Base-by-base conservation (phyloP, 2,113 vertebrate genomes). In the Elachura formosa region DNA sequence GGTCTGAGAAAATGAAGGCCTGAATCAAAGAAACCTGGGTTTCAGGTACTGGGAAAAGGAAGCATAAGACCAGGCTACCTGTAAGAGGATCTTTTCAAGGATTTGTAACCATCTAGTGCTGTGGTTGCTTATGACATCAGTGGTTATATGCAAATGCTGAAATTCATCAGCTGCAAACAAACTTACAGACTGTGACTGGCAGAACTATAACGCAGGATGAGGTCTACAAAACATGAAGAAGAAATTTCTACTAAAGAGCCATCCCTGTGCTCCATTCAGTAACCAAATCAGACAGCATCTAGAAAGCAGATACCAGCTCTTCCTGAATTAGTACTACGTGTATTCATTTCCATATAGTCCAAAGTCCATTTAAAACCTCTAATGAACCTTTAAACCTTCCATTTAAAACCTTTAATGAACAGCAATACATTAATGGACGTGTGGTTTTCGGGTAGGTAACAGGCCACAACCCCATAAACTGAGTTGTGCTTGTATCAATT, bases 311-410 rank as follows among this genome's bases (percentile, higher is more conserved):
- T 49, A 15, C 5, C 52, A 52, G 8, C 31, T 40, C 24, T 56
- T 84, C 7, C 40, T 0, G 0, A 10, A 0, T 0, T 40, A 31
- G 2, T 15, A 26, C 23, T n/a, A 13, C 8, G 5, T 31, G 12
- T 46, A 18, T 38, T 45, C 6, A 29, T 83, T 90, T 73, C 41
- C 21, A 14, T 52, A 21, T 11, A 29, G 48, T 29, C 48, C 33
- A 34, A 34, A 23, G 3, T 61, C 33, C 9, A 14, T 68, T 68
- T 79, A 62, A n/a, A 20, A 46, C 11, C 16, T 63, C 11, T 28
- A 2, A n/a, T n/a, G n/a, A n/a, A n/a, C n/a, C n/a, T n/a, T n/a
- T n/a, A n/a, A n/a, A n/a, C n/a, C n/a, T n/a, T n/a, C n/a, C n/a
- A n/a, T n/a, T n/a, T n/a, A n/a, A n/a, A 64, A 40, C 7, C 8